Base-by-base conservation (phyloP, 2,888 invertebrate species). In the Drosophila phalerata region DNA sequence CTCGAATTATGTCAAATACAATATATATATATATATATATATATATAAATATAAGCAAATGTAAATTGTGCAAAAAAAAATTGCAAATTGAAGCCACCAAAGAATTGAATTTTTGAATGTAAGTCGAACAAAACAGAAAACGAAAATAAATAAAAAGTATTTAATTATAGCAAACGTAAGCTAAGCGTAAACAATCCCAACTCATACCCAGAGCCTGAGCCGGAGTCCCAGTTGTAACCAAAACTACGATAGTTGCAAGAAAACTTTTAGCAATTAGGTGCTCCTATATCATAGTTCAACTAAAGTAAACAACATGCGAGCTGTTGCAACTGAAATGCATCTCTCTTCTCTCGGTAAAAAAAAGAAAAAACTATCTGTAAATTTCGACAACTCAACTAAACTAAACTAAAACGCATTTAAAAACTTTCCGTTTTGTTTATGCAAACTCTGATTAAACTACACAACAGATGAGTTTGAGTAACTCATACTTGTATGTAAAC, bases 51-150 rank as follows among this genome's bases (percentile, higher is more conserved):
- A 32, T 38, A 73, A 57, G 15, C 53, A 73, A 77, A 63, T 76
- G 86, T 89, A 90, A 79, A 81, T 79, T 90, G 76, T 81, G 89
- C 90, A 85, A 87, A 42, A 68, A 63, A 28, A 67, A 70, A 70
- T 85, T 89, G 80, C 85, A 79, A 83, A 82, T 75, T 82, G 77
- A 86, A 87, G 90, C 90, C 90, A 90, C 88, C 79, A 90, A 90
- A 68, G 90, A 90, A 90, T 90, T 90, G 90, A 90, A 81, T 85
- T 86, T 81, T 89, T 73, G 89, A 76, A 88, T 81, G 84, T 90
- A 90, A 90, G 89, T 79, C 61, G 51, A 82, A 73, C 43, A 57
- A 73, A 63, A 75, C 5, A 47, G 25, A 22, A 34, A 55, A 55
- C n/a, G 10, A 37, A 57, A 73, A 45, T 55, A 64, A 69, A 64